A percentile compares a stretch with the other conserved stretches of the same genome.
Evolutionary conservation across 2,888 invertebrate genomes (phyloP).

Genomic region (Atrina japonica): DNA sequence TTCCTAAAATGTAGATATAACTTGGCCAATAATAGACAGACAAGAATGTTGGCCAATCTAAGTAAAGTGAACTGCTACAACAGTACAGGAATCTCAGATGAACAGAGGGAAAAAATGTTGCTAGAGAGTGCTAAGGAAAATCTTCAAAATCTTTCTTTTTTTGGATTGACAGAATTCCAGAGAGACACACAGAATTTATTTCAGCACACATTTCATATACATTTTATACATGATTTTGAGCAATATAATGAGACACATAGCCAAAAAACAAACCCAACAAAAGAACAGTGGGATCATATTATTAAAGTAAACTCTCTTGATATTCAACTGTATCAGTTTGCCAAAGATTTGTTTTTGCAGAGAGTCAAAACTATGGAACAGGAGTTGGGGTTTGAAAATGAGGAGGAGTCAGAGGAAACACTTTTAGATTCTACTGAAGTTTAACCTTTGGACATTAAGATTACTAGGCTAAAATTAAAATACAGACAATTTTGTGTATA

Average conservation of each 20-base stretch:
- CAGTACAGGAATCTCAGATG: constrained; percentile 60
- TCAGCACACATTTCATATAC: constrained; percentile 75
- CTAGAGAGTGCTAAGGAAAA: constrained; percentile 97
- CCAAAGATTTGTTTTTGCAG: constrained; percentile 89
- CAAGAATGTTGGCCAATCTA: constrained; percentile 98
- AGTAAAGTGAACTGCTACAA: constrained; percentile 98
- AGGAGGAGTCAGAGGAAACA: too few species aligned
- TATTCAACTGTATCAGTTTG: constrained; percentile 95
- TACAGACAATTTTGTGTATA: too few species aligned
- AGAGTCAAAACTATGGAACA: constrained; percentile 81
- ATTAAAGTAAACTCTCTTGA: constrained; percentile 92
- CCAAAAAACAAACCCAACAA: constrained; percentile 88
- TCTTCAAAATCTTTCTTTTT: constrained; percentile 95
- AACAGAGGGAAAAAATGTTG: constrained; percentile 84
- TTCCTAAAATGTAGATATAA: constrained; percentile 96
- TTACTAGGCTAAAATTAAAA: too few species aligned
- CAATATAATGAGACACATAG: constrained; percentile 95
- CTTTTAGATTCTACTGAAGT: too few species aligned
- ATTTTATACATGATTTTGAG: constrained; percentile 84
- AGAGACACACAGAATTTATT: constrained; percentile 83
- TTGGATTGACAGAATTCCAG: constrained; percentile 97
- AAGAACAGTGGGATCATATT: constrained; percentile 88
- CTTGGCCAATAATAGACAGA: constrained; percentile 97
- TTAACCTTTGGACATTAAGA: too few species aligned
- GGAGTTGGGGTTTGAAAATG: too few species aligned